Evolutionary conservation across 2,113 vertebrate species (phyloP).

Genomic region (Amphilophus citrinellus): DNA sequence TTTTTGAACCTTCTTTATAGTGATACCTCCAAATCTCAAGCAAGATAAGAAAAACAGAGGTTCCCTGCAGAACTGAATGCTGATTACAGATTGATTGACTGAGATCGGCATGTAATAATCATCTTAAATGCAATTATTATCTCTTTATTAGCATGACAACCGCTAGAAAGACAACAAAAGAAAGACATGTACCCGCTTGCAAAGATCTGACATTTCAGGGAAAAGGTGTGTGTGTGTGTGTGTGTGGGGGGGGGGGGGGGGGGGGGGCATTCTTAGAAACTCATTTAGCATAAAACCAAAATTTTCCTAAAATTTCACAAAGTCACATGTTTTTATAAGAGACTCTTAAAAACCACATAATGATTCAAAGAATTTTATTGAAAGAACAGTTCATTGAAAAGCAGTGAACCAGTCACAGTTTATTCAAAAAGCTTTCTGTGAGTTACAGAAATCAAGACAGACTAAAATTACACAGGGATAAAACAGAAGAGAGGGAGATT

Average conservation of each 20-base stretch:
- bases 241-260: not conserved
- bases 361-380: constrained; percentile 15
- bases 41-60: constrained; percentile 10
- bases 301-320: not conserved
- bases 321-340: not conserved
- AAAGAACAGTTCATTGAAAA: not conserved
- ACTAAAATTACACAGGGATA: not conserved
- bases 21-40: constrained; percentile 19
- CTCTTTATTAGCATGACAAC: constrained; percentile 50
- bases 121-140: constrained; percentile 47
- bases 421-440: not conserved
- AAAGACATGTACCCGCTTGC: not conserved
- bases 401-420: not conserved
- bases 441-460: not conserved
- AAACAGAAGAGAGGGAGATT: not conserved
- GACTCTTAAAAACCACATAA: not conserved
- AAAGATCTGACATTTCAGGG: not conserved
- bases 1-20: constrained; percentile 16
- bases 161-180: not conserved
- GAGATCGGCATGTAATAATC: constrained; percentile 33
- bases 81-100: constrained; percentile 26
- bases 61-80: constrained; percentile 1
- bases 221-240: not conserved
- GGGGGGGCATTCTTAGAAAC: not conserved
- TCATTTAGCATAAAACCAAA: not conserved